Conservation (phyloP, 1,140 invertebrate genomes). For the Calephelis nemesis region DNA sequence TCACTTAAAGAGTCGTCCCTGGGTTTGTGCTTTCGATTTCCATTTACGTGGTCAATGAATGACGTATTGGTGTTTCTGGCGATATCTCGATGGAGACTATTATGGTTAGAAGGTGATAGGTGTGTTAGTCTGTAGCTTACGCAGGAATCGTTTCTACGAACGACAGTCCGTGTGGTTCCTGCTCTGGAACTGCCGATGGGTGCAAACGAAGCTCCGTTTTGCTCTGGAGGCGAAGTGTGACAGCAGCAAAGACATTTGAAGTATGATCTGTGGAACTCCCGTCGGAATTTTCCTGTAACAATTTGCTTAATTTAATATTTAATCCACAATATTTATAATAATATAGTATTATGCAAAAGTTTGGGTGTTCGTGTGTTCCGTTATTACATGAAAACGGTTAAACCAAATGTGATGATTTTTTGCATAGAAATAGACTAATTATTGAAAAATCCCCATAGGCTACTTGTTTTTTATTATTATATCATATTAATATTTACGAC, state of each 20-base stretch:
- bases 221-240: conserved; percentile 42
- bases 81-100: conserved; percentile 61
- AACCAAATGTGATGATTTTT: too few species aligned
- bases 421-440: too few species aligned
- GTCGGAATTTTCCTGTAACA: conserved; percentile 77
- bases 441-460: too few species aligned
- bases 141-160: conserved; percentile 69
- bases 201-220: conserved; percentile 65
- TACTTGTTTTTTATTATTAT: too few species aligned
- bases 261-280: conserved; percentile 77
- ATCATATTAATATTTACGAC: too few species aligned
- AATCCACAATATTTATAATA: too few species aligned
- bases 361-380: too few species aligned
- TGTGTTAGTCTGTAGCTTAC: conserved; percentile 70
- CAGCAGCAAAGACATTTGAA: conserved; percentile 77
- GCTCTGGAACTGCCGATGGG: conserved; percentile 61
- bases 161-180: conserved; percentile 58
- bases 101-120: conserved; percentile 70
- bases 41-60: conserved; percentile 73
- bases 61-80: conserved; percentile 64
- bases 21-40: conserved; percentile 54
- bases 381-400: too few species aligned
- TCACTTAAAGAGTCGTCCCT: conserved; percentile 72
- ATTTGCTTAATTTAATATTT: conserved; percentile 21
- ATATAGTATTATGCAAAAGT: too few species aligned